Base-by-base conservation (phyloP, 2,113 vertebrate species). In the Nanorana parkeri region DNA sequence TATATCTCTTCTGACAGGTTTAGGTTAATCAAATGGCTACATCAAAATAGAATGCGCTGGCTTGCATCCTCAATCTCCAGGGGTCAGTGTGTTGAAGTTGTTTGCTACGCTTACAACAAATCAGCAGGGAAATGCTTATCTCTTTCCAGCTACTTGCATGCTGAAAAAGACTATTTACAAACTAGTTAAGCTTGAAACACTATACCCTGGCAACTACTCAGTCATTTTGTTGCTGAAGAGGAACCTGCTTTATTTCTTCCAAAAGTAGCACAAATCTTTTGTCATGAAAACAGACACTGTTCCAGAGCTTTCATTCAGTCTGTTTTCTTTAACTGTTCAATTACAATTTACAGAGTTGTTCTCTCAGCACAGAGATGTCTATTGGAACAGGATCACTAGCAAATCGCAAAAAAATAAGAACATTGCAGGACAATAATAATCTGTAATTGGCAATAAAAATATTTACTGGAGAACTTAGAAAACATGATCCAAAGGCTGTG, bases 111-210 rank as follows among this genome's bases (percentile, higher is more conserved):
- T 73, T 26, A 63, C 17, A 73, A 29, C 4, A 65, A 81, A 8
- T 5, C 58, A 51, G 26, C 58, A 65, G 78, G 41, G 36, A 64
- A 73, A 51, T 32, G 41, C 68, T 81, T 73, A 73, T 73, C 78
- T 29, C 23, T 55, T 72, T 81, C 41, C 78, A 32, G 28, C 58
- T 63, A 72, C 58, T 73, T 41, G n/a, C 68, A 72, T 23, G 56
- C 68, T 73, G 69, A 68, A 81, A 81, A 29, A 54, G 58, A 54
- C 16, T 73, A 81, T 73, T 72, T 81, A 73, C 78, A 81, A 81
- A 73, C 72, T 24, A 73, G 78, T 73, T 54, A 52, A 81, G 58
- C 36, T 69, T 71, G 78, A 64, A 65, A 81, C 58, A 69, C 17
- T 72, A 81, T 71, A 81, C 51, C 68, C 41, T 81, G 78, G 78